phyloP scores from a whole-genome alignment of 2,113 vertebrate genomes.

The Scartelaos histophorus region DNA sequence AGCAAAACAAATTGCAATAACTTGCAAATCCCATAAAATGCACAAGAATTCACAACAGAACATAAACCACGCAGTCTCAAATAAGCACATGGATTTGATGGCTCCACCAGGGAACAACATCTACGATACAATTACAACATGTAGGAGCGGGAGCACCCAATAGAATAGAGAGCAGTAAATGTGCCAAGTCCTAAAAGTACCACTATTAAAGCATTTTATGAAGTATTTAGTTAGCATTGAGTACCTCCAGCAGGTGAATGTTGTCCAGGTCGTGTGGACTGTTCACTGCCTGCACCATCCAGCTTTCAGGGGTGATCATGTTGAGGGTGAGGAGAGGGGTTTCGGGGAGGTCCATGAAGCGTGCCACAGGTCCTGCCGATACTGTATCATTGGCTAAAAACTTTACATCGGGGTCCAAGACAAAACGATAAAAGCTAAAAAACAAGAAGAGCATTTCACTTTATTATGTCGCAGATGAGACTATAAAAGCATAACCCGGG shows the following conservation, averaged over 20 bases:
- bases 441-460: background rate
- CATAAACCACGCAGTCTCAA: background rate
- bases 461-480: background rate
- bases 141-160: too few relatives aligned
- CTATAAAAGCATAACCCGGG: background rate
- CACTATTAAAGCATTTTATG: too few relatives aligned
- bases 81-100: background rate
- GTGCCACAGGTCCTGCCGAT: constrained; percentile 84
- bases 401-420: constrained; percentile 87
- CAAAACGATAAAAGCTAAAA: constrained; percentile 92
- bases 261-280: constrained; percentile 95
- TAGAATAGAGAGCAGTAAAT: too few relatives aligned
- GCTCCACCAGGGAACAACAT: too few relatives aligned
- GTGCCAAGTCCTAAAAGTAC: too few relatives aligned
- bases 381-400: constrained; percentile 77
- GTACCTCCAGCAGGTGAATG: constrained; percentile 91
- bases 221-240: constrained; percentile 7
- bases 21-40: background rate
- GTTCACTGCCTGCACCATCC: constrained; percentile 90
- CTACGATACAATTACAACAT: too few relatives aligned
- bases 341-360: constrained; percentile 90
- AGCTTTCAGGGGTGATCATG: constrained; percentile 95
- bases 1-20: background rate
- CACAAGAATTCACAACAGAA: background rate
- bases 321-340: constrained; percentile 90